Base-by-base conservation (phyloP, 1,140 invertebrate species). In the Panagrolaimus sp. region DNA sequence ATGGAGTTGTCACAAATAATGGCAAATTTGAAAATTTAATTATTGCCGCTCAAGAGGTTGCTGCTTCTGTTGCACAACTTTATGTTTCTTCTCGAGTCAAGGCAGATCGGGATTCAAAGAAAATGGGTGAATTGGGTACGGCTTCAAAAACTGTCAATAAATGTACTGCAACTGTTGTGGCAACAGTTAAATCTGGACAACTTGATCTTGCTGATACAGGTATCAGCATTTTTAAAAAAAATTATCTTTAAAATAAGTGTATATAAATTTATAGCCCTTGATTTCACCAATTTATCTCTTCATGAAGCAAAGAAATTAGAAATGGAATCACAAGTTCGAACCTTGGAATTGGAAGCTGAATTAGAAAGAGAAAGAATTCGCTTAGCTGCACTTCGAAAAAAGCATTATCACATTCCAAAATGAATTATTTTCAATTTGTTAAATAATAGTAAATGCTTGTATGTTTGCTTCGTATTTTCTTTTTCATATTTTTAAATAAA, bases 21-120 rank as follows among this genome's bases (percentile, higher is more conserved):
- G 76, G 73, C 15, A 94, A 94, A 82, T 90, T 96, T 82, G 93
- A 96, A 80, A 90, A 93, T 77, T 85, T 98, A 24, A 91, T 96
- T 68, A 96, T 95, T 5, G 94, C 94, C 28, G 94, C 95, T 21
- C 93, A 97, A 85, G 93, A 96, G 80, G 96, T 98, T 74, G 92
- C 93, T 8, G 96, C 94, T 7, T 93, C 91, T 73, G 97, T 94
- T 5, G 93, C 94, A 44, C 95, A 98, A 84, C 86, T 98, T 58
- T 95, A 97, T 21, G 93, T 97, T 14, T 92, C 95, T 0, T 95
- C 92, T 74, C 88, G 91, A 77, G 92, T 94, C 0, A 91, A 93
- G 83, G 93, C 96, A 4, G 89, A 92, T 71, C 87, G 89, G 70
- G 88, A 89, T 66, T 93, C 92, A 74, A 84, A 85, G 71, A 91